Percentiles rank a stretch among this genome's conserved stretches.
phyloP scores from a whole-genome alignment of 2,888 invertebrate genomes.

The Xestia ashworthii region DNA sequence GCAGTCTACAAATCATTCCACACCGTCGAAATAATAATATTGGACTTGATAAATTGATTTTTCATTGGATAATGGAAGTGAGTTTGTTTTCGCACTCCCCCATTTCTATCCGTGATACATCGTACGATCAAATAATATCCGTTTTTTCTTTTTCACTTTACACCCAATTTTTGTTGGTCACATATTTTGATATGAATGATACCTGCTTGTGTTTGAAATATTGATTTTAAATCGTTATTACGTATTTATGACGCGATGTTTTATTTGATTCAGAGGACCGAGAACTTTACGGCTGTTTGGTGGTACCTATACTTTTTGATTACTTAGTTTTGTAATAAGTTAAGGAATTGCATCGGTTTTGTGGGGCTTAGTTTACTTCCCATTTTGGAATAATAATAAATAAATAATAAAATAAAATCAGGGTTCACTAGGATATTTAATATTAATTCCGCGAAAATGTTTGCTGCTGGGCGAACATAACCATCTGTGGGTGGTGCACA shows the following conservation, averaged over 20 bases:
- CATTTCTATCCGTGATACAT: conserved; percentile 72
- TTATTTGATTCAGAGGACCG: background rate
- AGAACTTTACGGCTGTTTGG: background rate
- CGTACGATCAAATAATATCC: conserved; percentile 77
- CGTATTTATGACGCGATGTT: background rate
- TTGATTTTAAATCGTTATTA: conserved; percentile 48
- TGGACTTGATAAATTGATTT: conserved; percentile 80
- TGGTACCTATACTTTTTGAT: background rate
- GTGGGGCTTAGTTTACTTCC: no score
- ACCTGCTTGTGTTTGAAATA: conserved; percentile 60
- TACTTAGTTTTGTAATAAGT: background rate
- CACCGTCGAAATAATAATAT: conserved; percentile 74
- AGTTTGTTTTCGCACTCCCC: conserved; percentile 73
- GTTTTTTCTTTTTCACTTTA: conserved; percentile 73
- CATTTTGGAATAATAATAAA: no score
- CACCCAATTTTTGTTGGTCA: conserved; percentile 70
- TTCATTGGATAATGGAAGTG: conserved; percentile 77
- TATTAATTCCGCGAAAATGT: no score
- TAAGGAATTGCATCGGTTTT: no score
- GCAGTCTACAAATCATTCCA: conserved; percentile 59
- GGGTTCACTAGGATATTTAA: no score
- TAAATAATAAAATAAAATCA: no score
- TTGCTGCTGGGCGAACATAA: no score
- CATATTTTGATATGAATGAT: conserved; percentile 64
- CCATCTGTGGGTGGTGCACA: no score